phyloP scores from a whole-genome alignment of 2,797 vertebrate species.

The Tiaroga cobitis region DNA sequence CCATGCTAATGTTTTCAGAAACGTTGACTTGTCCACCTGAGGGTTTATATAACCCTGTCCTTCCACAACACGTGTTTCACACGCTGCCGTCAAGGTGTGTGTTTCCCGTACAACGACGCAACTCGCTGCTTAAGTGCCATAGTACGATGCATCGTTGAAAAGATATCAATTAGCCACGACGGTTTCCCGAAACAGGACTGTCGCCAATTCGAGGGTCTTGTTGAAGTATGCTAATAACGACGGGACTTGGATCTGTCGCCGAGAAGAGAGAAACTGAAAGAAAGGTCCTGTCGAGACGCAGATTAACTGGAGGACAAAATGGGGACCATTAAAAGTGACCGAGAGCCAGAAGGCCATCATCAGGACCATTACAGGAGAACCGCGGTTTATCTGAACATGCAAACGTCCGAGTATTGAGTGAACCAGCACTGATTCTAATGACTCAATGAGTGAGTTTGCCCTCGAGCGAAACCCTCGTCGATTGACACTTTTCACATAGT shows the following conservation, averaged over 20 bases:
- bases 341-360: slow-evolving; percentile 42
- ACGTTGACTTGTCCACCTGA: not conserved
- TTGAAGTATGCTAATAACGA: not conserved
- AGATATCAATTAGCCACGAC: not conserved
- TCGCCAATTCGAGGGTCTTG: not conserved
- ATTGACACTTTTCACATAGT: not conserved
- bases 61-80: slow-evolving; percentile 68
- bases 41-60: not conserved
- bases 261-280: slow-evolving; percentile 17
- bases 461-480: not conserved
- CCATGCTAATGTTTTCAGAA: not conserved
- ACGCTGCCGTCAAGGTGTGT: slow-evolving; percentile 56
- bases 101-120: not conserved
- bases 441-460: slow-evolving; percentile 22
- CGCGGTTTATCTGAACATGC: slow-evolving; percentile 43
- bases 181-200: not conserved
- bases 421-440: slow-evolving; percentile 17
- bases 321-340: slow-evolving; percentile 32
- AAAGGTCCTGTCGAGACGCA: slow-evolving; percentile 42
- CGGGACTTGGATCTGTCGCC: not conserved
- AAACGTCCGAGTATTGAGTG: slow-evolving; percentile 27
- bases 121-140: not conserved
- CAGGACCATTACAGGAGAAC: slow-evolving; percentile 16
- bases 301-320: slow-evolving; percentile 51
- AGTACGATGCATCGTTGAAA: too few relatives aligned